Evolutionary conservation across 2,113 vertebrate genomes (phyloP).

Genomic region (Microcebus murinus): DNA sequence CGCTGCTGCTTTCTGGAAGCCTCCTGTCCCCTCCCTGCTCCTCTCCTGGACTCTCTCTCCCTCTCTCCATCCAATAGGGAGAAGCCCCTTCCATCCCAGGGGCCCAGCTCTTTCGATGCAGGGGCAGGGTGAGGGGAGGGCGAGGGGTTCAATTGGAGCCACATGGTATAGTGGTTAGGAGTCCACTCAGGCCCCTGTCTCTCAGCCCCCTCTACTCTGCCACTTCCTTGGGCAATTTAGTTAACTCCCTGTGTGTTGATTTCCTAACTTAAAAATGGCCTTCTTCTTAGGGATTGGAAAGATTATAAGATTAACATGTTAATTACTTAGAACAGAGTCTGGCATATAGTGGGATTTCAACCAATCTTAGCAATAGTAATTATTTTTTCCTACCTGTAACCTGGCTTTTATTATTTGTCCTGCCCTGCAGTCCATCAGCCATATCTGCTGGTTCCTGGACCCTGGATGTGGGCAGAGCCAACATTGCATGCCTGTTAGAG

Average conservation of each 20-base stretch:
- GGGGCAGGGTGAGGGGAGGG: background rate
- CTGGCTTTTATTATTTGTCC: background rate
- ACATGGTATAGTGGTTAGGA: background rate
- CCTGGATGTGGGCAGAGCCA: background rate
- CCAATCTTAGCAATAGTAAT: background rate
- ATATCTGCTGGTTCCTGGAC: background rate
- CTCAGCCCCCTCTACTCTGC: background rate
- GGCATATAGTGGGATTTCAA: background rate
- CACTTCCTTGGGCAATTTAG: background rate
- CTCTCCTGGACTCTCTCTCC: background rate
- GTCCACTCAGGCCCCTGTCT: background rate
- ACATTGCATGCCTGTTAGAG: background rate
- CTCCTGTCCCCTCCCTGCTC: too few relatives aligned
- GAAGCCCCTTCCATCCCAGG: background rate
- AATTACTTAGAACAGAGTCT: background rate
- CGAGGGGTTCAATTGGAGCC: conserved; percentile 18
- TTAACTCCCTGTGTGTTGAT: background rate
- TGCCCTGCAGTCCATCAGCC: background rate
- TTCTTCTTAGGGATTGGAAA: background rate
- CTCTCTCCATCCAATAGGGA: background rate
- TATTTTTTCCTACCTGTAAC: background rate
- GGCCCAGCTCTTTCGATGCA: background rate
- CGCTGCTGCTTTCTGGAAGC: background rate
- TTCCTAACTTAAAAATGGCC: background rate
- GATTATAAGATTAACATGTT: background rate